These are phyloP conservation scores for Flexamia atlantica DNA, from an alignment of 2,888 invertebrate species.

Conservation along the genomic window DNA sequence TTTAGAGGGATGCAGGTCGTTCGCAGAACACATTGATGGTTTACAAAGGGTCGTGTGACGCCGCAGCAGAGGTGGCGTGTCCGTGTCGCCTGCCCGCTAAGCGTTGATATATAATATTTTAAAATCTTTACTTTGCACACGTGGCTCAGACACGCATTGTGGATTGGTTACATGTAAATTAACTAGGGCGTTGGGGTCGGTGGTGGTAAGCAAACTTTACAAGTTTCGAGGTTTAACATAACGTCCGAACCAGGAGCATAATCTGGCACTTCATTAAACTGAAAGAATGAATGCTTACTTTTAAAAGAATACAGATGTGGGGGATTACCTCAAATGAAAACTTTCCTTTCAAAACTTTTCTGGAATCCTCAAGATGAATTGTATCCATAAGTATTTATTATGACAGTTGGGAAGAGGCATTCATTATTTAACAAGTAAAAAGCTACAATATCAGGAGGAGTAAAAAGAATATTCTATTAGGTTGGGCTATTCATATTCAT, in stretches of 20 bases:
- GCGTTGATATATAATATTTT: background rate
- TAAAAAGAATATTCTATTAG: background rate
- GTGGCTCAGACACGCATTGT: background rate
- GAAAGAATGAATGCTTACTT: background rate
- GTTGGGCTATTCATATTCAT: background rate
- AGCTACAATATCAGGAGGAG: background rate
- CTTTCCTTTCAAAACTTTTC: slow-evolving; percentile 27
- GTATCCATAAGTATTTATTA: slow-evolving; percentile 34
- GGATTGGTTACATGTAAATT: background rate
- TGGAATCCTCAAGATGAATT: slow-evolving; percentile 23
- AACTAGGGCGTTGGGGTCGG: background rate
- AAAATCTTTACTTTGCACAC: background rate
- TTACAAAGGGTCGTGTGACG: no score
- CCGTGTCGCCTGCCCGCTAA: background rate
- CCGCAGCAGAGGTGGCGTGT: background rate
- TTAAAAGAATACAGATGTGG: slow-evolving; percentile 27
- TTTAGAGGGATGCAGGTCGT: no score
- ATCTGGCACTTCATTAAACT: slow-evolving; percentile 15
- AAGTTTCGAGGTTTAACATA: no score
- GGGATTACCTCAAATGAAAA: slow-evolving; percentile 3
- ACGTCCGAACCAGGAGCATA: background rate
- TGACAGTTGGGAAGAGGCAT: slow-evolving; percentile 31
- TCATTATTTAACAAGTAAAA: slow-evolving; percentile 27
- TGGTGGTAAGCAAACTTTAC: background rate
- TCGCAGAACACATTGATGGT: no score